These are phyloP conservation scores for Actinemys pallida DNA, from an alignment of 2,113 vertebrate genomes.

Conservation along the genomic window DNA sequence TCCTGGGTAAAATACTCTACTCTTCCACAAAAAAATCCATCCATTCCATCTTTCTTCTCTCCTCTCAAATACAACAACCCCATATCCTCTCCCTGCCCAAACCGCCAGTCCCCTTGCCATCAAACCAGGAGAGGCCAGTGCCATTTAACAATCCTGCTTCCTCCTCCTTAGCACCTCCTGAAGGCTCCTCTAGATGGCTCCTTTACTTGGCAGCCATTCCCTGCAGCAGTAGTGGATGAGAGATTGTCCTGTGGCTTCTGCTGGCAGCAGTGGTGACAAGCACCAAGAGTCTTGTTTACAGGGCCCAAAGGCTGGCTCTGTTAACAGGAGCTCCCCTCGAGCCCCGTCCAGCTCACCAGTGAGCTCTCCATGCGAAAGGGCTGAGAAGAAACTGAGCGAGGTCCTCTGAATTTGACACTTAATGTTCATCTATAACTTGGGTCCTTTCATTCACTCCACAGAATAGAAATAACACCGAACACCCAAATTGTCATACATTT, in stretches of 20 bases:
- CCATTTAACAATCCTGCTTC: background rate
- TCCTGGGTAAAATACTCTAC: background rate
- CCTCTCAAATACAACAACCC: background rate
- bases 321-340: background rate
- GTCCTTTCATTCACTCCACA: background rate
- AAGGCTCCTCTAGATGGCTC: background rate
- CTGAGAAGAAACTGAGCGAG: background rate
- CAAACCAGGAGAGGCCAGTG: background rate
- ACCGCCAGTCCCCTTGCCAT: background rate
- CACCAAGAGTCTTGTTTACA: background rate
- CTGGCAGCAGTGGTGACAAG: background rate
- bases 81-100: background rate
- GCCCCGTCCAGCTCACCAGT: background rate
- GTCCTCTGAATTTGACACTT: background rate
- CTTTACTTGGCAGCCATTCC: background rate
- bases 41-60: background rate
- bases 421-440: background rate
- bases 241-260: accelerated
- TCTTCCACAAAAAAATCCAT: background rate
- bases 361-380: background rate
- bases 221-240: background rate
- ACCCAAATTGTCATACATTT: background rate
- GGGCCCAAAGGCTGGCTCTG: background rate
- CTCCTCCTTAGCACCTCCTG: background rate
- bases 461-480: background rate